Evolutionary conservation across 2,888 invertebrate species (phyloP).

Genomic region (Athalia circularis): DNA sequence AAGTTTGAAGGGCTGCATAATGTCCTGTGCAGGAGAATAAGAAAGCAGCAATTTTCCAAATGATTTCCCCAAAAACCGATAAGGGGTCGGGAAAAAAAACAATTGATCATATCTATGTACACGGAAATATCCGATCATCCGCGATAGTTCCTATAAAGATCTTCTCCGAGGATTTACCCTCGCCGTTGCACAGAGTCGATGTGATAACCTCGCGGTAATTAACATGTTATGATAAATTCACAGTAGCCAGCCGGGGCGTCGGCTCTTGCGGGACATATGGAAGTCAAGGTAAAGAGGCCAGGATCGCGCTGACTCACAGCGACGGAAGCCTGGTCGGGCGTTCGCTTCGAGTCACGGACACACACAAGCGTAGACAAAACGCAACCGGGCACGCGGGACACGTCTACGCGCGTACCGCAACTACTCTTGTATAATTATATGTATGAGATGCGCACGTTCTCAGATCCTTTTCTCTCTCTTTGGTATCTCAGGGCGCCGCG

Average conservation of each 20-base stretch:
- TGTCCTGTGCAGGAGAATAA: not conserved
- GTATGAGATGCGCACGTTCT: no score
- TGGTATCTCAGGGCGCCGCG: no score
- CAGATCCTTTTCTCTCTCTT: no score
- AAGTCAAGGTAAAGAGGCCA: conserved; percentile 68
- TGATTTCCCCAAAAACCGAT: not conserved
- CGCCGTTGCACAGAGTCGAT: not conserved
- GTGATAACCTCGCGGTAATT: not conserved
- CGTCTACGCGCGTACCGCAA: no score
- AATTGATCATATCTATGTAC: not conserved
- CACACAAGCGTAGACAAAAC: conserved; percentile 9
- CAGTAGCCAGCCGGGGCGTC: conserved; percentile 45
- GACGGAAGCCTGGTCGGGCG: conserved; percentile 18
- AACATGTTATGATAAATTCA: conserved; percentile 24
- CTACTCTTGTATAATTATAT: no score
- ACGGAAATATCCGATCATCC: not conserved
- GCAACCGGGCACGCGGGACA: not conserved
- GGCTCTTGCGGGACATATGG: conserved; percentile 55
- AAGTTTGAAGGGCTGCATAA: no score
- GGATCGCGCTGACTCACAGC: conserved; percentile 56
- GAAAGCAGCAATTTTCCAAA: not conserved
- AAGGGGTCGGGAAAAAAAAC: not conserved
- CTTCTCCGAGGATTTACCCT: not conserved
- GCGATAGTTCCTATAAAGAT: not conserved
- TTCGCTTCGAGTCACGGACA: conserved; percentile 18